These are phyloP conservation scores for Boleophthalmus pectinirostris DNA, from an alignment of 2,113 vertebrate species.

Conservation along the genomic window DNA sequence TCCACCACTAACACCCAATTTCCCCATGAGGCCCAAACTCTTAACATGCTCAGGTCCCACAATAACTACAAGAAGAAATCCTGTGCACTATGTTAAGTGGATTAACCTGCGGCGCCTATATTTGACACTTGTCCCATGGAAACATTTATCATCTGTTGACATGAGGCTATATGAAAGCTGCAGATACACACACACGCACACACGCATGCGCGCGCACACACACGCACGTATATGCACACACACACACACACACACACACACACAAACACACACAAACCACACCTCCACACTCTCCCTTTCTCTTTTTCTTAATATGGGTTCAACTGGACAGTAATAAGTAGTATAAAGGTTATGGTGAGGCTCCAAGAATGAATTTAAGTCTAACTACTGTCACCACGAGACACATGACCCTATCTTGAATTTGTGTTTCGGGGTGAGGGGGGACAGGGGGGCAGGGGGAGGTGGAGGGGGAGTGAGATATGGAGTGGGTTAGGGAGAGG, in stretches of 20 bases:
- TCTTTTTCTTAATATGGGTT: background rate
- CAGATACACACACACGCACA: background rate
- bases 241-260: background rate
- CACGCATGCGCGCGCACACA: too few species aligned
- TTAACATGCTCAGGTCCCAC: background rate
- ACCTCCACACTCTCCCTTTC: background rate
- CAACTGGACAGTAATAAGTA: background rate
- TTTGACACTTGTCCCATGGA: slow-evolving; percentile 25
- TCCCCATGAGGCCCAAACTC: background rate
- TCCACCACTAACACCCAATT: background rate
- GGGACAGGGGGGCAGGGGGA: background rate
- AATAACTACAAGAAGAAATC: background rate
- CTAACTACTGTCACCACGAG: background rate
- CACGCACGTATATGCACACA: too few species aligned
- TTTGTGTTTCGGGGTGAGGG: background rate
- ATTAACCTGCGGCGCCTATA: slow-evolving; percentile 9
- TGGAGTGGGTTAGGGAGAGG: too few species aligned
- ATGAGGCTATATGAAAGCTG: background rate
- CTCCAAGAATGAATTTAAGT: background rate
- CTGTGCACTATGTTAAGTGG: slow-evolving; percentile 2
- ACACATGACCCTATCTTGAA: background rate
- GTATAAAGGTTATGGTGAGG: background rate
- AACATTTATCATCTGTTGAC: slow-evolving; percentile 14
- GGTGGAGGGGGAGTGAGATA: too few species aligned
- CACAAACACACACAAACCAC: background rate